These are phyloP conservation scores for Gopherus evgoodei DNA, from an alignment of 2,113 vertebrate species.

Conservation along the genomic window DNA sequence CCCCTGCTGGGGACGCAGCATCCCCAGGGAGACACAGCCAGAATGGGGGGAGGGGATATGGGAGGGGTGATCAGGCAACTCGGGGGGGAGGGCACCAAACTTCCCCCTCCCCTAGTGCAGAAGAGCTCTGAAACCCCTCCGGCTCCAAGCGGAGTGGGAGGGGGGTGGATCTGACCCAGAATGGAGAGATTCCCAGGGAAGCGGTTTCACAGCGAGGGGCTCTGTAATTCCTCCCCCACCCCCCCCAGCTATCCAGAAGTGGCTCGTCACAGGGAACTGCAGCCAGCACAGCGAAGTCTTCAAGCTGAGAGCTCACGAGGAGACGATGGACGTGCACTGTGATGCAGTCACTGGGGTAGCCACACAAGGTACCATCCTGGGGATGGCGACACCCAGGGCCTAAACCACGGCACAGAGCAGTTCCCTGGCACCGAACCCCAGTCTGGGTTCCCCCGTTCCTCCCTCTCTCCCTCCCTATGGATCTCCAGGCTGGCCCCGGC, in stretches of 20 bases:
- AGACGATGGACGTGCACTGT: not conserved
- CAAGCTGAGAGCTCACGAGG: not conserved
- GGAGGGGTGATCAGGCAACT: too few species aligned
- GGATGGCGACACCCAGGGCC: not conserved
- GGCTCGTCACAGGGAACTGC: not conserved
- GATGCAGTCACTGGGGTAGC: not conserved
- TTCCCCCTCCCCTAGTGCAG: rapidly evolving
- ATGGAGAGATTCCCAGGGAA: not conserved
- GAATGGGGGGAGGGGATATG: not conserved
- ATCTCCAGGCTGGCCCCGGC: too few species aligned
- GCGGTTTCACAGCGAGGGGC: too few species aligned
- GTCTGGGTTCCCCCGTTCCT: too few species aligned
- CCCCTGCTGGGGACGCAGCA: too few species aligned
- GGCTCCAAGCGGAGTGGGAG: too few species aligned
- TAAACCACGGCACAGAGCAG: not conserved
- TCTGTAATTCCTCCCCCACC: not conserved
- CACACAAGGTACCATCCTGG: not conserved
- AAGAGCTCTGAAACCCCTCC: not conserved
- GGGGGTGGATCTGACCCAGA: not conserved
- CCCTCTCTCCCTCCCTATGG: too few species aligned
- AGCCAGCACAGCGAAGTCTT: not conserved
- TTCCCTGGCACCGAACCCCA: not conserved
- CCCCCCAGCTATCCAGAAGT: not conserved
- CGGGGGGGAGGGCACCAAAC: too few species aligned
- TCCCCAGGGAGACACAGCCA: not conserved